Base-by-base conservation (phyloP, 1,140 invertebrate species). In the Camponotus pennsylvanicus region DNA sequence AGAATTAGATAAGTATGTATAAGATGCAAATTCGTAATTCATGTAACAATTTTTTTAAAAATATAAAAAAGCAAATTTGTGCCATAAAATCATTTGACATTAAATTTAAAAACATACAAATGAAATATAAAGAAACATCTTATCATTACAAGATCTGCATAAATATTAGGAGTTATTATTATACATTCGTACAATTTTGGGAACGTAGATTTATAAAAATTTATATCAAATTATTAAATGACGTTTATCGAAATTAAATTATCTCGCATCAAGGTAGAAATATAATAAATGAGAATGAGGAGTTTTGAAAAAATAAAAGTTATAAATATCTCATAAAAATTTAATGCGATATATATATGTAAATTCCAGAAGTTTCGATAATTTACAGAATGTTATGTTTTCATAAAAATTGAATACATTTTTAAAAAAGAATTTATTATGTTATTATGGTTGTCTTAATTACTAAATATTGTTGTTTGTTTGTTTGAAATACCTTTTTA, bases 121-220 rank as follows among this genome's bases (percentile, higher is more conserved):
- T 63, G 3, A 55, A 73, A 73, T 37, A 18, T 32, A 70, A 70
- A 1, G 37, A 21, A 27, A 49, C 9, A 13, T 42, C n/a, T 84
- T 63, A 84, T 76, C 40, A 0, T 69, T 8, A 15, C 32, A 61
- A 73, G 18, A 3, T 40, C 3, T 21, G 40, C 0, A 76, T 49
- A 83, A 49, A 59, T 34, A 21, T 61, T 32, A 34, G 3, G 34
- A 75, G 5, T 61, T 3, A 71, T 59, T 61, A 83, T 34, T 75
- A 75, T 61, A 73, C 7, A 59, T 59, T 71, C 15, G 21, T 64
- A 21, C 9, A 9, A 49, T 45, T 75, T 75, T 13, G 3, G 1
- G 52, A 75, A 7, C 6, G 21, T 8, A 37, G 27, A 27, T 27
- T 27, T 5, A 73, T 73, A 34, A 37, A 6, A 5, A 55, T 3